A percentile compares a stretch with the other conserved stretches of the same genome.
Conservation (phyloP, 2,888 invertebrate species). For the Priocnemis perturbator region DNA sequence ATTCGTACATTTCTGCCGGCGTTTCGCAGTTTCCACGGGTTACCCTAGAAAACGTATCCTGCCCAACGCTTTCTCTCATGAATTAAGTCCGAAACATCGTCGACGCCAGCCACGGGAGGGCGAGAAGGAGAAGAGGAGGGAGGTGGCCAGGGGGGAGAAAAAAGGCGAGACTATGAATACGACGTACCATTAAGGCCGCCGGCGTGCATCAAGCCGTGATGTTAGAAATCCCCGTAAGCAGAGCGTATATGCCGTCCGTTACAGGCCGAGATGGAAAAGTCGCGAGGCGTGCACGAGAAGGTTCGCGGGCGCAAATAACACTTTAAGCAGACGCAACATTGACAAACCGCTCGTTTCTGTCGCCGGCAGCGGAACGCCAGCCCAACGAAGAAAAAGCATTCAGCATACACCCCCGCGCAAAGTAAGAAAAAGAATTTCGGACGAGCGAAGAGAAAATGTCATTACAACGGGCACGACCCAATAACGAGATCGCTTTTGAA, state of each 20-base stretch:
- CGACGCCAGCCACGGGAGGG: conserved; percentile 3
- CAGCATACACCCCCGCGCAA: no score
- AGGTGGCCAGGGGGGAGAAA: conserved; percentile 3
- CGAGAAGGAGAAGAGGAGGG: conserved; percentile 6
- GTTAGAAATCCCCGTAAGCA: conserved; percentile 64
- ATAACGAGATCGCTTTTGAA: no score
- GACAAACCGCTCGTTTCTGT: not conserved
- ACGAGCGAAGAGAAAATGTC: no score
- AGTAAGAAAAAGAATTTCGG: no score
- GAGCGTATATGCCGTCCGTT: conserved; percentile 55
- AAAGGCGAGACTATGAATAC: conserved; percentile 33
- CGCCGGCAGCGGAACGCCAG: not conserved
- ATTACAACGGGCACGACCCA: no score
- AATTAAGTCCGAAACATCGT: conserved; percentile 35
- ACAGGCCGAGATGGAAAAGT: conserved; percentile 12
- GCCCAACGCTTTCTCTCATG: conserved; percentile 51
- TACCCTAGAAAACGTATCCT: conserved; percentile 20
- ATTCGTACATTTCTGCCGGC: no score
- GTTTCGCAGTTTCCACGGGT: not conserved
- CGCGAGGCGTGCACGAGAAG: conserved; percentile 1
- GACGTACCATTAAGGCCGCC: conserved; percentile 49
- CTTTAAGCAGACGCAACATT: not conserved
- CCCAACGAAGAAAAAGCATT: no score
- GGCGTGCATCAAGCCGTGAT: conserved; percentile 50
- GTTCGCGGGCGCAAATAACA: not conserved